Evolutionary conservation across 53 echinoderm and acorn worm genomes (phyloP), one percentile per base, ranked within the genome.

Genomic region (Temnopleurus reevesii): DNA sequence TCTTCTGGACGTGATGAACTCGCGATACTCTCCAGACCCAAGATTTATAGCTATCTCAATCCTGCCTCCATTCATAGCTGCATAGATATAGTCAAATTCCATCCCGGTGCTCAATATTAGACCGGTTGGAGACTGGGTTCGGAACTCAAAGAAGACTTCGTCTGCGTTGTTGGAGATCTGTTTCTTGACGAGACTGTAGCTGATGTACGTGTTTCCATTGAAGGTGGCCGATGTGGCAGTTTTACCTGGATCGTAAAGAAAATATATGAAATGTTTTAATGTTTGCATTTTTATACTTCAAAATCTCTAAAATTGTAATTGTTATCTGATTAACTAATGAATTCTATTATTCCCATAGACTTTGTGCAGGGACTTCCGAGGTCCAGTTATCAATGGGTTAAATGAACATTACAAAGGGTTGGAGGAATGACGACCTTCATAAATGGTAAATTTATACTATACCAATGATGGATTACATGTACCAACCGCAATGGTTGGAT

Each of bases 71-170:
- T 89, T 83, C 83, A 99, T 46, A 12, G 92, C 95, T 7, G 77
- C 95, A 43, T 93, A 96, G 91, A 99, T 86, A 59, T 92, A 99
- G 86, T 99, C 99, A 19, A 41, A 76, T n/a, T 92, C 58, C 9
- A 92, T 55, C n/a, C 93, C 92, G 9, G 89, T 83, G 2, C 89
- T 83, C 1, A 99, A 89, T 58, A 95, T 92, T 17, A 93, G 92
- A 44, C 93, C 95, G 5, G 66, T 85, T 3, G 96, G 93, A 17
- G 77, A 92, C 76, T 76, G 63, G 46, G 95, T 95, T 15, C 93
- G 92, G 81, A 96, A 99, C 83, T 92, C 93, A 92, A 99, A 99
- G 13, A 91, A 43, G 84, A 96, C 83, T 55, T 93, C 93, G 45
- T 98, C 96, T 18, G 77, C 55, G 12, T 26, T 24, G 19, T 66